Percentiles rank a stretch among this genome's conserved stretches.
These are phyloP conservation scores for Oryzias javanicus DNA, from an alignment of 2,113 vertebrate genomes.

Conservation along the genomic window DNA sequence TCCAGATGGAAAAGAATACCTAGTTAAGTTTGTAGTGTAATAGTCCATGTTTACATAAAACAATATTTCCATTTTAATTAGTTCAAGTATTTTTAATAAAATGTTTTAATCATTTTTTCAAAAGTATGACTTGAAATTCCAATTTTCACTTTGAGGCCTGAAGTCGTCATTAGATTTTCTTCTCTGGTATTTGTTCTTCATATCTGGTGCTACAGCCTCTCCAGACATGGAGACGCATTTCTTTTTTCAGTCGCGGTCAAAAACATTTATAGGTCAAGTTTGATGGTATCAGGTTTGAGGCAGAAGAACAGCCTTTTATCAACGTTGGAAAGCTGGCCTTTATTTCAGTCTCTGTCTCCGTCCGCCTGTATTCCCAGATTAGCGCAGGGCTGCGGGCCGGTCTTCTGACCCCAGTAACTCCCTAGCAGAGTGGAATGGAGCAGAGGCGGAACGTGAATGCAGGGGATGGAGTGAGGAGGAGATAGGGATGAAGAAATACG, in stretches of 20 bases:
- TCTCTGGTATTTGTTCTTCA: conserved; percentile 16
- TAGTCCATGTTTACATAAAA: too few relatives aligned
- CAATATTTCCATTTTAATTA: too few relatives aligned
- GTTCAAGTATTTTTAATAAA: too few relatives aligned
- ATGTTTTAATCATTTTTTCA: too few relatives aligned
- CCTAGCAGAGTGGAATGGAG: conserved; percentile 30
- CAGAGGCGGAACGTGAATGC: conserved; percentile 21
- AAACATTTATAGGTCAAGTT: conserved; percentile 63
- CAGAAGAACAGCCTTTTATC: conserved; percentile 56
- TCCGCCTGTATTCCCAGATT: conserved; percentile 59
- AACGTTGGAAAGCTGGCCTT: conserved; percentile 54
- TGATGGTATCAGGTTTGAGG: conserved; percentile 53
- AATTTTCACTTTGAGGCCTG: conserved; percentile 9
- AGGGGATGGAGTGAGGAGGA: conserved; percentile 14
- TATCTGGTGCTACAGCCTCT: conserved; percentile 9
- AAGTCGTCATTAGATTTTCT: conserved; percentile 39
- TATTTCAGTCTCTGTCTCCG: conserved; percentile 51
- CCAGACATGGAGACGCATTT: conserved; percentile 33
- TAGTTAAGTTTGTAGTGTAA: too few relatives aligned
- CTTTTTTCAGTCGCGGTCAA: conserved; percentile 13
- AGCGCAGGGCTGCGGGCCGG: conserved; percentile 41
- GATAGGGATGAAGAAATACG: conserved; percentile 40
- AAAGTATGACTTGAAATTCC: too few relatives aligned
- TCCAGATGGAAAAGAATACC: too few relatives aligned
- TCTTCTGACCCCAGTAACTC: conserved; percentile 55